These are phyloP conservation scores for Andrena dorsata DNA, from an alignment of 2,888 invertebrate species.

Conservation along the genomic window DNA sequence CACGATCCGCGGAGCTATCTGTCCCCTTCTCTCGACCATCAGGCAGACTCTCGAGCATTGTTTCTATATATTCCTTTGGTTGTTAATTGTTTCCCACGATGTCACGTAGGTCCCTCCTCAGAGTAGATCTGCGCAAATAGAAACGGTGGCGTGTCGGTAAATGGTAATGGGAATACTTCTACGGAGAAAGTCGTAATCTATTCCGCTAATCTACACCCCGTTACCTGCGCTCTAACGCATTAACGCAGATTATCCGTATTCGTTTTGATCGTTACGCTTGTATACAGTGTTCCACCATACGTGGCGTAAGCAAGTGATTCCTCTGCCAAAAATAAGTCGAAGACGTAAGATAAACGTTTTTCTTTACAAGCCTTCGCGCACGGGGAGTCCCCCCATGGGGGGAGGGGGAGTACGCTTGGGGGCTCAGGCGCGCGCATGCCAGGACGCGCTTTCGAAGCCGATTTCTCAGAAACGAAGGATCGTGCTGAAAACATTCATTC, in stretches of 20 bases:
- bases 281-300: constrained; percentile 12
- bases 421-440: too few species aligned
- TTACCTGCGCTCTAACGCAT: constrained; percentile 34
- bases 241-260: constrained; percentile 63
- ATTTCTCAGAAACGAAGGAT: too few species aligned
- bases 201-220: constrained; percentile 44
- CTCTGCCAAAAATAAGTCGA: constrained; percentile 1
- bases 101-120: constrained; percentile 26
- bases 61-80: constrained; percentile 15
- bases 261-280: constrained; percentile 4
- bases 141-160: constrained; percentile 34
- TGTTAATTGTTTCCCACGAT: neutral
- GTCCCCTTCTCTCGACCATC: constrained; percentile 40
- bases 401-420: too few species aligned
- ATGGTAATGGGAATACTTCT: constrained; percentile 62
- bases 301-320: neutral
- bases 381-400: too few species aligned
- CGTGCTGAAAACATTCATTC: too few species aligned
- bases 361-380: too few species aligned
- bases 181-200: constrained; percentile 25
- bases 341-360: neutral
- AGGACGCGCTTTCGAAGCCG: too few species aligned
- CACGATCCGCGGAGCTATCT: constrained; percentile 48
- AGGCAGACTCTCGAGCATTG: constrained; percentile 34
- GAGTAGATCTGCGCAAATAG: constrained; percentile 28